phyloP scores from a whole-genome alignment of 1,140 invertebrate genomes.

The Bombus affinis region DNA sequence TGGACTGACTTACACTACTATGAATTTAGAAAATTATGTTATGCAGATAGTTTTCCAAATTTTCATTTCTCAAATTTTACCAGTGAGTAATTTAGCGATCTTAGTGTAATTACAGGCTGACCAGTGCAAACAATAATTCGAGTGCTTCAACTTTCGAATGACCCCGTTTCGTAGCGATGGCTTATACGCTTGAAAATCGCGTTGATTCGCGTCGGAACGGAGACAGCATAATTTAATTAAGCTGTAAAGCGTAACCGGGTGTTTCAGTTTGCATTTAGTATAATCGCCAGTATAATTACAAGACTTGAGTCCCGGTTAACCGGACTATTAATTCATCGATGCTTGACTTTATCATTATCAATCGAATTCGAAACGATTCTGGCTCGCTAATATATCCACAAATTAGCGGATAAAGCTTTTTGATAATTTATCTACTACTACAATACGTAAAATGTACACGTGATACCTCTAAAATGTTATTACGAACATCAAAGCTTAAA shows the following conservation, averaged over 20 bases:
- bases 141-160: too few species aligned
- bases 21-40: neutral
- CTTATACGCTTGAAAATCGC: neutral
- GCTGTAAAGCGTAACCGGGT: neutral
- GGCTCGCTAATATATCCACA: neutral
- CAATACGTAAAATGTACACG: too few species aligned
- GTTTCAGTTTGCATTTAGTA: constrained; percentile 27
- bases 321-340: constrained; percentile 14
- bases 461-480: too few species aligned
- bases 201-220: neutral
- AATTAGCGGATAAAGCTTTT: neutral
- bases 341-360: neutral
- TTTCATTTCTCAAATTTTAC: neutral
- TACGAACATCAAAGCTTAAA: neutral
- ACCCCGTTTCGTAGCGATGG: too few species aligned
- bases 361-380: neutral
- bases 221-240: constrained; percentile 32
- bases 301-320: neutral
- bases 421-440: neutral
- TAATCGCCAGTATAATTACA: constrained; percentile 38
- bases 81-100: neutral
- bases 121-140: neutral
- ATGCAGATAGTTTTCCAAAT: neutral
- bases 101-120: too few species aligned
- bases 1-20: too few species aligned